phyloP scores from a whole-genome alignment of 2,797 vertebrate genomes.

The Channa striata region DNA sequence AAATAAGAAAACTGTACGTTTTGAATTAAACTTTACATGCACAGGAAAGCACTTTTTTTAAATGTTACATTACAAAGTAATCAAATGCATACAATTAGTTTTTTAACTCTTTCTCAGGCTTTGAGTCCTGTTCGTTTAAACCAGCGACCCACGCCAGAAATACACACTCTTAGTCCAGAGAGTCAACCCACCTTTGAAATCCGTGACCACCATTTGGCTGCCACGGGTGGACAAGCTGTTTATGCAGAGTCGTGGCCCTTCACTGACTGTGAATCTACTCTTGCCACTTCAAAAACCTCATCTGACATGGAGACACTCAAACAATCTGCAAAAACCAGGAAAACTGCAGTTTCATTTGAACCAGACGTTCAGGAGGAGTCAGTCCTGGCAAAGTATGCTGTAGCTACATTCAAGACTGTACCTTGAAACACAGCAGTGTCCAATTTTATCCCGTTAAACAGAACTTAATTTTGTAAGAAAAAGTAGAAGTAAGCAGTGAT shows the following conservation, averaged over 20 bases:
- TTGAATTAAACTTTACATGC: neutral
- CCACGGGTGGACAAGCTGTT: conserved; percentile 53
- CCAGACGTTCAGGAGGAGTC: conserved; percentile 65
- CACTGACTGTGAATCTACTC: conserved; percentile 72
- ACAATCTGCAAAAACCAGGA: conserved; percentile 9
- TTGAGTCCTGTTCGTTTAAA: conserved; percentile 72
- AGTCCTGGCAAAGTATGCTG: conserved; percentile 79
- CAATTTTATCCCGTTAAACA: neutral
- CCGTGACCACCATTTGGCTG: conserved; percentile 9
- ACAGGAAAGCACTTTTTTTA: neutral
- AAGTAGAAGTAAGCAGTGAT: neutral
- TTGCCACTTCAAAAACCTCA: conserved; percentile 23
- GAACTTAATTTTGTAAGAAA: neutral
- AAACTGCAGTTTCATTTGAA: conserved; percentile 24
- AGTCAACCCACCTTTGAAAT: conserved; percentile 43
- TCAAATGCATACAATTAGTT: neutral
- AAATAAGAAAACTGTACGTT: conserved; percentile 73
- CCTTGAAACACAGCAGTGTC: neutral
- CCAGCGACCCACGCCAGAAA: conserved; percentile 30
- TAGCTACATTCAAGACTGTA: neutral
- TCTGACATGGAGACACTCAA: conserved; percentile 38
- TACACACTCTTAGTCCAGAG: conserved; percentile 32
- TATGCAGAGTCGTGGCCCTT: conserved; percentile 87
- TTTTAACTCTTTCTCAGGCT: conserved; percentile 67
- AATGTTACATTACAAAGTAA: neutral